Evolutionary conservation across 2,113 vertebrate species (phyloP), one percentile per base, ranked within the genome.

Genomic region (Pseudorasbora parva): DNA sequence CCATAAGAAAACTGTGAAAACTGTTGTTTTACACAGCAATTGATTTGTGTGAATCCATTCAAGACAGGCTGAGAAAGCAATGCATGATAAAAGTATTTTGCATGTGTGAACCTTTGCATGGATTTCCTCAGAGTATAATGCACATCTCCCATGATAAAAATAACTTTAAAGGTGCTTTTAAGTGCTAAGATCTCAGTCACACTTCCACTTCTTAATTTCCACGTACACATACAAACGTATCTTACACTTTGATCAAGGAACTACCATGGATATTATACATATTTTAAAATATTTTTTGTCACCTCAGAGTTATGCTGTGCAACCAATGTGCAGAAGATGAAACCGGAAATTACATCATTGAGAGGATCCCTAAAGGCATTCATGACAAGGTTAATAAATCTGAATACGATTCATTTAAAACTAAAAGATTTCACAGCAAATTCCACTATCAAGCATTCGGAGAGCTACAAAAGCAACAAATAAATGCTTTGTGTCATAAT

Each of bases 1-100:
- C 30, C 14, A 37, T 56, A 21, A 66, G 25, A 56, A 68, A 54
- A 66, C 9, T 12, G 25, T 14, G 56, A 59, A 81, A 66, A 76
- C 41, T 43, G 56, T 81, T 81, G 69, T 66, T 85, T 76, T 68
- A 62, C 30, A 64, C 47, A 59, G 59, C 47, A 81, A 47, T 81
- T 69, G 60, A 27, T 71, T 19, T 0, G 0, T 37, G 27, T 21
- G 27, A 81, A 85, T 56, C 45, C 68, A 12, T 49, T 21, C 23
- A 27, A 64, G 49, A 5, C 37, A 7, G 43, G 11, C 43, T 27
- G 27, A 51, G 27, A 41, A 73, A 64, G 41, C n/a, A 85, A 68
- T 12, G 78, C 17, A 51, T 15, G 51, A 81, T 51, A 74, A 10
- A 17, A 9, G 6, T 27, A 27, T 51, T 74, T 19, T 49, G 14